These are phyloP conservation scores for Nudaria mundana DNA, from an alignment of 2,888 invertebrate genomes.

Conservation along the genomic window DNA sequence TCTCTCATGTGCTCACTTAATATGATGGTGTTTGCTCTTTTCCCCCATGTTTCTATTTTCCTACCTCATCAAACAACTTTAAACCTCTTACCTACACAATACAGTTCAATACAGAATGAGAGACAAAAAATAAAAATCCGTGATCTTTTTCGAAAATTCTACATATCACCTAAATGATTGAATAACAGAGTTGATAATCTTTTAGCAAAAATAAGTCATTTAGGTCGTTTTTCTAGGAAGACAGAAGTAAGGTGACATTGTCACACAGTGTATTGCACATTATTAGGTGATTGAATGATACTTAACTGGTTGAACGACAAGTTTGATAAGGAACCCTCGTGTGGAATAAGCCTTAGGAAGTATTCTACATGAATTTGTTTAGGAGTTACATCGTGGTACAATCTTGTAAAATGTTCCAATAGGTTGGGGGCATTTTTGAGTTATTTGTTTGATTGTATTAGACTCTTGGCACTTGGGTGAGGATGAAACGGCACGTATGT, in stretches of 20 bases:
- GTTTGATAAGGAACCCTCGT: constrained; percentile 72
- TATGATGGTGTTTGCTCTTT: constrained; percentile 78
- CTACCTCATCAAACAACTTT: constrained; percentile 18
- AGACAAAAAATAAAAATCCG: constrained; percentile 50
- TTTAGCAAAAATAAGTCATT: constrained; percentile 17
- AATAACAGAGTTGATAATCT: constrained; percentile 31
- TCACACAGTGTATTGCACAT: constrained; percentile 79
- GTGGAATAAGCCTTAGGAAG: constrained; percentile 47
- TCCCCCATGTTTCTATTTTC: constrained; percentile 52
- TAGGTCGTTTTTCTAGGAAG: constrained; percentile 36
- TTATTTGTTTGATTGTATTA: not conserved
- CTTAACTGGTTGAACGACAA: constrained; percentile 69
- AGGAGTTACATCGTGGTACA: constrained; percentile 16
- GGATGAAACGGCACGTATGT: not conserved
- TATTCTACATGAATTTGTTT: constrained; percentile 25
- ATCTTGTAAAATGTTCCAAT: constrained; percentile 1
- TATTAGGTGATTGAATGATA: constrained; percentile 80
- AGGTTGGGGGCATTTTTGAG: not conserved
- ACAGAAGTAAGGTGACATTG: constrained; percentile 72
- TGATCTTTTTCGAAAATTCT: constrained; percentile 48
- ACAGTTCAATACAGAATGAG: constrained; percentile 18
- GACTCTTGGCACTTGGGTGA: not conserved
- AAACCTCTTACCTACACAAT: not conserved
- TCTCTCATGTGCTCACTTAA: constrained; percentile 81
- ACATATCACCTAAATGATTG: constrained; percentile 15